phyloP scores from a whole-genome alignment of 2,888 invertebrate species.

The Diloba caeruleocephala region DNA sequence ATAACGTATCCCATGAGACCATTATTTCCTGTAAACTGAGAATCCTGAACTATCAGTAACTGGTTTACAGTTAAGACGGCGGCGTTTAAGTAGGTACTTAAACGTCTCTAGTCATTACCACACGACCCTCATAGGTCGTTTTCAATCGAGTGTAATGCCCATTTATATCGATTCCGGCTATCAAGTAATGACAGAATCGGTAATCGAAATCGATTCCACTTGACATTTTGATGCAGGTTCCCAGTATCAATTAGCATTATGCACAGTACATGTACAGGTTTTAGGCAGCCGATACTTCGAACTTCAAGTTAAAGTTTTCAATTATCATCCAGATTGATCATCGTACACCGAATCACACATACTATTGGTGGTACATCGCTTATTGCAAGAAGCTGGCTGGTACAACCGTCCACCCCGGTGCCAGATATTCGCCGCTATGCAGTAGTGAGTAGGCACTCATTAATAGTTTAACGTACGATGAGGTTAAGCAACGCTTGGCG shows the following conservation, averaged over 20 bases:
- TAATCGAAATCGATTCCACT: constrained; percentile 33
- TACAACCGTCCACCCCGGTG: no score
- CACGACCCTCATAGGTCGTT: constrained; percentile 11
- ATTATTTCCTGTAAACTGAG: constrained; percentile 1
- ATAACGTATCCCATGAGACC: not conserved
- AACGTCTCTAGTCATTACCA: constrained; percentile 29
- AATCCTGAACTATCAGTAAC: not conserved
- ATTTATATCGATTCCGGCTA: constrained; percentile 41
- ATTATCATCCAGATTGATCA: no score
- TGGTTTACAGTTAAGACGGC: constrained; percentile 1
- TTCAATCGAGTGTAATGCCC: constrained; percentile 30
- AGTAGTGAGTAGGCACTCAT: no score
- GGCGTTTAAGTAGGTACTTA: constrained; percentile 22
- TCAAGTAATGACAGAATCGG: constrained; percentile 27
- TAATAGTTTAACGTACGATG: no score
- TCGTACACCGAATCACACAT: no score
- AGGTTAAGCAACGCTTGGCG: no score
- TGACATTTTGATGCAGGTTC: constrained; percentile 24
- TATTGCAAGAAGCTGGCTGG: no score
- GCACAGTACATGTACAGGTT: not conserved
- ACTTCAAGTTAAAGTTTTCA: not conserved
- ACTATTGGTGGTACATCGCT: no score
- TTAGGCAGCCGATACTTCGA: not conserved
- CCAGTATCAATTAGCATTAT: constrained; percentile 7
- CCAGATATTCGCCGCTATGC: no score